Evolutionary conservation across 2,888 invertebrate genomes (phyloP), one percentile per base, ranked within the genome.

Genomic region (Noctua fimbriata): DNA sequence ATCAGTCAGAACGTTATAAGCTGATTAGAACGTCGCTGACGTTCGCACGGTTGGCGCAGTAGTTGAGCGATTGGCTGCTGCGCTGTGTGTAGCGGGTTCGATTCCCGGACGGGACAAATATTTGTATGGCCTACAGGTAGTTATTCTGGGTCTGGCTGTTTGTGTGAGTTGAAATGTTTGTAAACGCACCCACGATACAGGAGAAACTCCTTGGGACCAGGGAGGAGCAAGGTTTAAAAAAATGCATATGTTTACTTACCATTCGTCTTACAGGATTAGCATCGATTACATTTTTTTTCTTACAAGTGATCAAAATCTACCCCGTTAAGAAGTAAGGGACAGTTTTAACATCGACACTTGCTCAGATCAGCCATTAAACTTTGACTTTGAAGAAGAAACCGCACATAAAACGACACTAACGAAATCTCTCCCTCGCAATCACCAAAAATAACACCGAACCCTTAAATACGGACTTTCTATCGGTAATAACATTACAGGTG

Each of bases 401-500:
- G 1, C 14, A 44, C 44, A 52, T 44, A n/a, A 49, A 71, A 47
- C 18, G 7, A 36, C 7, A 63, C 12, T 16, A n/a, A 41, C 32
- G 1, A 49, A 55, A 49, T 76, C 52, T n/a, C 24, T 32, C 5
- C 41, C 10, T 28, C 7, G 24, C 12, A 83, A 83, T 78, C 36
- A 36, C 12, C n/a, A 5, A 73, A 74, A 85, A 66, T 80, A 75
- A 58, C n/a, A 58, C 21, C 14, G 47, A 77, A 47, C 72, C 9
- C 47, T 67, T 67, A 80, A 86, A 77, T 70, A 65, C 60, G 4
- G 72, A 63, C 44, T 86, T 78, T 75, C 71, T 60, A 83, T 87
- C 81, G 73, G 80, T 81, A 81, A 80, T 79, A 67, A 83, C 73
- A 83, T 81, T 78, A 86, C 86, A 89, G 86, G 87, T 90, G 76